Evolutionary conservation across 2,113 vertebrate genomes (phyloP), one percentile per base, ranked within the genome.

Genomic region (Miniopterus natalensis): DNA sequence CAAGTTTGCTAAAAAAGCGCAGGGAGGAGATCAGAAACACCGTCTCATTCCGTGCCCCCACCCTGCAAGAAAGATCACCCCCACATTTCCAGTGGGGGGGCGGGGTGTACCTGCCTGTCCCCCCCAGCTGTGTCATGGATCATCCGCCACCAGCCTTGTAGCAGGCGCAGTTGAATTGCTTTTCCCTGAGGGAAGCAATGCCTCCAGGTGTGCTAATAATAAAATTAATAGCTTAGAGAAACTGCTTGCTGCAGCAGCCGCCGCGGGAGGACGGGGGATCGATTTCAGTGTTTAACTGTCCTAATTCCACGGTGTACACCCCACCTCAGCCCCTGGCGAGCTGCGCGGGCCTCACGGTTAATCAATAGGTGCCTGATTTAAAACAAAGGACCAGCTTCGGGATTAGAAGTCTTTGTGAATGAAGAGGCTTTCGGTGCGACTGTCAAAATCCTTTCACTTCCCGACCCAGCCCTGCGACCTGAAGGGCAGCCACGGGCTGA

Each of bases 151-250:
- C 93, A 94, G 97, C 98, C 95, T 80, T 97, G 98, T 97, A 98
- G 98, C 97, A 97, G 96, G 98, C 98, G 97, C 98, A 97, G 98
- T 98, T 98, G 98, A 98, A 98, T 98, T 98, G 98, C 98, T 98
- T 98, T 98, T 98, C 97, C 98, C 98, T 94, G 90, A 98, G 98
- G 98, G 98, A 98, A 98, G 97, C 97, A 94, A 95, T 97, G 98
- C 98, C 98, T 99, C 98, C 98, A 99, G 98, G 98, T 98, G 98
- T 98, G 98, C 98, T 99, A 98, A 98, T 98, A 99, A 99, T 98
- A 99, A 99, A 99, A 99, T 99, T 98, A 99, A 99, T 99, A 99
- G 98, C 98, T 98, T 98, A 97, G 98, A 98, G 98, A 98, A 99
- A 99, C 97, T 98, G 98, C 98, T 99, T 98, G 98, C 98, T 98